phyloP scores from a whole-genome alignment of 2,888 invertebrate species.

The Amphipoea oculea region DNA sequence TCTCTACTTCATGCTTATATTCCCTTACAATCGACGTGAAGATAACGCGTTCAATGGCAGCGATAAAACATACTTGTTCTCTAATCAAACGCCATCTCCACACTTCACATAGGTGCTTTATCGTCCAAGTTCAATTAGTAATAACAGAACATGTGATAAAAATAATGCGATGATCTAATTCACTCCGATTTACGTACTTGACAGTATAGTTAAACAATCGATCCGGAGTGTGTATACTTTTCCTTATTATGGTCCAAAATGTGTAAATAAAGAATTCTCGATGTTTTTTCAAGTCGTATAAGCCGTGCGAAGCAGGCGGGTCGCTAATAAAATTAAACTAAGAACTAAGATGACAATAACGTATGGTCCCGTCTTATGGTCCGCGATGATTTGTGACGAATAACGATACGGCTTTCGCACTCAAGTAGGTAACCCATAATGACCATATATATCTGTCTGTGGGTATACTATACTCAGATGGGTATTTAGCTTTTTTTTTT shows the following conservation, averaged over 20 bases:
- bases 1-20: slow-evolving; percentile 12
- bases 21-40: slow-evolving; percentile 9
- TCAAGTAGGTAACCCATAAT: no score
- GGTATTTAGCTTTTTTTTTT: background rate
- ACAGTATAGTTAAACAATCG: background rate
- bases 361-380: background rate
- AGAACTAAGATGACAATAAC: no score
- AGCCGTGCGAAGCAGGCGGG: no score
- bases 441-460: background rate
- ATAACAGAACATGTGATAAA: background rate
- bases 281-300: no score
- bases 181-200: background rate
- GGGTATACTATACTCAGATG: background rate
- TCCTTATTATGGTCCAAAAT: background rate
- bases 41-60: slow-evolving; percentile 14
- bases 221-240: background rate
- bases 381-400: background rate
- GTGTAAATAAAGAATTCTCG: no score
- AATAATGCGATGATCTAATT: slow-evolving; percentile 6
- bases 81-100: background rate
- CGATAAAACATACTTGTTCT: slow-evolving; percentile 11
- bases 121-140: slow-evolving; percentile 1
- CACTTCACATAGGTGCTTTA: background rate
- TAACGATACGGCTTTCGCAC: background rate
- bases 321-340: no score